Conservation (phyloP, 2,888 invertebrate genomes). For the Zygothrica quintamaculata region DNA sequence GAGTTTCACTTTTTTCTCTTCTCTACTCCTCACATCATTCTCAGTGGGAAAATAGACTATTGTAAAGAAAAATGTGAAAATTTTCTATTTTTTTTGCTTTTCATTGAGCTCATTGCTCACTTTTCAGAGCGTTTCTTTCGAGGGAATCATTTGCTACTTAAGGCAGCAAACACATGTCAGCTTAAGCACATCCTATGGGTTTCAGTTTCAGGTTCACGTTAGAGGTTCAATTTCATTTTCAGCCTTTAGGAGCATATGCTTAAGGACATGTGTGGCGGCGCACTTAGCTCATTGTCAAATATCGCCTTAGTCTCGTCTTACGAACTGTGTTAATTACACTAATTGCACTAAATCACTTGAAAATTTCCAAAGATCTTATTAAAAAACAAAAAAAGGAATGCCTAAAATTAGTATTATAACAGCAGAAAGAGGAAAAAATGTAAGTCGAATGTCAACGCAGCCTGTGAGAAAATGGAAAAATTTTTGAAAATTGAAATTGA, state of each 20-base stretch:
- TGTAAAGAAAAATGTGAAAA: conserved; percentile 20
- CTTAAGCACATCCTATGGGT: conserved; percentile 59
- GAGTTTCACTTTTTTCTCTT: too few species aligned
- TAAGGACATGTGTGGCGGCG: conserved; percentile 71
- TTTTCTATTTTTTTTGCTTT: too few species aligned
- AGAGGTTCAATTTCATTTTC: conserved; percentile 18
- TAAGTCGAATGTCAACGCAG: conserved; percentile 51
- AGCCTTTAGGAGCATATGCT: conserved; percentile 34
- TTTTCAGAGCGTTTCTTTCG: conserved; percentile 34
- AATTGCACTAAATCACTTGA: conserved; percentile 79
- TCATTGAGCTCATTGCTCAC: conserved; percentile 32
- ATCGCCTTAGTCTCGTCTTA: conserved; percentile 75
- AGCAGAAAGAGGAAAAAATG: conserved; percentile 22
- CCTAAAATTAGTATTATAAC: conserved; percentile 61
- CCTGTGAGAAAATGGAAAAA: conserved; percentile 63
- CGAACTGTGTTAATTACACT: conserved; percentile 76
- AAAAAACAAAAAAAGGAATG: too few species aligned
- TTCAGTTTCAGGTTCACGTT: conserved; percentile 16
- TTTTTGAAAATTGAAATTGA: conserved; percentile 11
- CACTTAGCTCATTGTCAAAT: conserved; percentile 68
- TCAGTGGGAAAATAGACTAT: conserved; percentile 32
- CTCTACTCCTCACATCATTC: too few species aligned
- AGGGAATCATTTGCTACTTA: conserved; percentile 61
- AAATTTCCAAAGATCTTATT: conserved; percentile 51
- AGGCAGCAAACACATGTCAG: conserved; percentile 66